Conservation (phyloP, 2,113 vertebrate genomes). For the Gavialis gangeticus region DNA sequence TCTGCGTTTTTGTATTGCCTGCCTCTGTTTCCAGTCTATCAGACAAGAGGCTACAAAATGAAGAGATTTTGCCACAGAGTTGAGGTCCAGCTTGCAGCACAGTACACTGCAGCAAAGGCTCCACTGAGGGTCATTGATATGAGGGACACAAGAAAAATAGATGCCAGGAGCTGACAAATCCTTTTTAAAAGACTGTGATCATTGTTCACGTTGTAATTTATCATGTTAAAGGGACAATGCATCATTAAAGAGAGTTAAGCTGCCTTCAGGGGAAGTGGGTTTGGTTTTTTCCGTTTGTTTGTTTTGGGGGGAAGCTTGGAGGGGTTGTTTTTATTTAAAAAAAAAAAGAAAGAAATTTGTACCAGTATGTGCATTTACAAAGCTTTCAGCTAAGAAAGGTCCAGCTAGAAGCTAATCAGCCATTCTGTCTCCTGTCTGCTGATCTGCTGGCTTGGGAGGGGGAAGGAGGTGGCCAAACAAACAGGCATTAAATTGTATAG, state of each 20-base stretch:
- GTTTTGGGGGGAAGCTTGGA: no score
- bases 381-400: constrained; percentile 44
- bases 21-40: not conserved
- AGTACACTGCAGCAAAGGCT: not conserved
- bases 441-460: constrained; percentile 56
- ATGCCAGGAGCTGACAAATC: constrained; percentile 6
- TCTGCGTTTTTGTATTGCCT: not conserved
- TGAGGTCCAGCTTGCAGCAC: constrained; percentile 3
- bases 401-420: constrained; percentile 62
- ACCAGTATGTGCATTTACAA: constrained; percentile 29
- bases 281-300: not conserved
- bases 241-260: constrained; percentile 11
- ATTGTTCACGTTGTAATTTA: constrained; percentile 30
- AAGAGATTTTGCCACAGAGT: not conserved
- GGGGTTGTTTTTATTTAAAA: not conserved
- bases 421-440: constrained; percentile 70
- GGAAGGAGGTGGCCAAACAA: constrained; percentile 55
- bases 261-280: not conserved
- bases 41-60: not conserved
- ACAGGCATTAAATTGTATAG: constrained; percentile 69
- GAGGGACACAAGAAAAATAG: constrained; percentile 16
- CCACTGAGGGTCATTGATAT: not conserved
- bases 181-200: not conserved
- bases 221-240: constrained; percentile 25
- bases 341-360: constrained; percentile 1